Evolutionary conservation across 2,113 vertebrate genomes (phyloP).

Genomic region (Mobula birostris): DNA sequence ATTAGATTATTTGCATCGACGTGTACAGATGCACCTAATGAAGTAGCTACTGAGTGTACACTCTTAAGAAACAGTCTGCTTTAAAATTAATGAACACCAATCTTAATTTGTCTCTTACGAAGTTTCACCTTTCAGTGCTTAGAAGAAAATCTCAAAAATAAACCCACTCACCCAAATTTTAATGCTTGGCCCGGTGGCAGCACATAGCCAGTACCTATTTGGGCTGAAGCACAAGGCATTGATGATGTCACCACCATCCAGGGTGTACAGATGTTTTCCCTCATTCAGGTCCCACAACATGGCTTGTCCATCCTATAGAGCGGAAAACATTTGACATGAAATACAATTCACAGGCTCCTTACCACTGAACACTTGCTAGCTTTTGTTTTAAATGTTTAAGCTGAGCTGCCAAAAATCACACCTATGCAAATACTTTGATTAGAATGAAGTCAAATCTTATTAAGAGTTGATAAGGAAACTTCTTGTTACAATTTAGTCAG

Average conservation of each 20-base stretch:
- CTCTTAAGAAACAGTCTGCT: neutral
- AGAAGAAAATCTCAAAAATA: neutral
- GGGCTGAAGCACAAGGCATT: conserved; percentile 94
- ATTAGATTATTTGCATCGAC: no score
- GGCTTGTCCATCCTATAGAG: conserved; percentile 78
- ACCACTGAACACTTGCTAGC: neutral
- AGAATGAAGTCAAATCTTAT: neutral
- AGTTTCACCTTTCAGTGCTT: neutral
- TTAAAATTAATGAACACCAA: neutral
- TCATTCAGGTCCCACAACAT: conserved; percentile 98
- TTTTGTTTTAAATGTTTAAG: neutral
- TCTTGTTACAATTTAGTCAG: no score
- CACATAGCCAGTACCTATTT: conserved; percentile 97
- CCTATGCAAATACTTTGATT: neutral
- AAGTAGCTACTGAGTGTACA: no score
- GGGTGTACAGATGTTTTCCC: conserved; percentile 89
- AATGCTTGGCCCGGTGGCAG: conserved; percentile 92
- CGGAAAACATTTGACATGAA: neutral
- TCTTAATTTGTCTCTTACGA: neutral
- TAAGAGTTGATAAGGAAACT: no score
- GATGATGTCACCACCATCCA: conserved; percentile 87
- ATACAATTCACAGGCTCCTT: no score
- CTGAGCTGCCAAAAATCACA: neutral
- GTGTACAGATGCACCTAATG: no score
- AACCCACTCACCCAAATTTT: conserved; percentile 81